These are phyloP conservation scores for Crax fasciolata DNA, from an alignment of 2,797 vertebrate species.

Conservation along the genomic window DNA sequence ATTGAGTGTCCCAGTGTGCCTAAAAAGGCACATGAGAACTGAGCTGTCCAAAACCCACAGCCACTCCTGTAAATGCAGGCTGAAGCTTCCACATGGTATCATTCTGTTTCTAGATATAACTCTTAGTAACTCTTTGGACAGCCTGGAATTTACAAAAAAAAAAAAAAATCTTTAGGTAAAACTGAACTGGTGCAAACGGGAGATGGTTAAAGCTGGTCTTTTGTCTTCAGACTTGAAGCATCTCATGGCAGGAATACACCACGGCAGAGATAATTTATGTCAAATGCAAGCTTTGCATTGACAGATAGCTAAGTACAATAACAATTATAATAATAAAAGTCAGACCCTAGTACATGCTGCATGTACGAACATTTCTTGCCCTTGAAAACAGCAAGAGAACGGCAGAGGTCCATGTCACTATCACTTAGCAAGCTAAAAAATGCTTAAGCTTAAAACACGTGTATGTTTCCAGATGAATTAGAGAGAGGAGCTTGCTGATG, in stretches of 20 bases:
- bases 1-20: background rate
- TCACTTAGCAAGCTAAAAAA: slow-evolving; percentile 16
- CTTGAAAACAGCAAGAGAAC: slow-evolving; percentile 55
- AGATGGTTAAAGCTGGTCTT: slow-evolving; percentile 46
- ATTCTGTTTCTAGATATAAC: background rate
- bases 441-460: fast-evolving
- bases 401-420: background rate
- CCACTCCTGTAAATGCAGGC: background rate
- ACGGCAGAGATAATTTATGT: slow-evolving; percentile 47
- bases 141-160: too few relatives aligned
- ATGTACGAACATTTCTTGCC: slow-evolving; percentile 16
- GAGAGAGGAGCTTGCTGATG: background rate
- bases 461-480: slow-evolving; percentile 1
- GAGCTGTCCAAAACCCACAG: background rate
- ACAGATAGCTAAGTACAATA: slow-evolving; percentile 65
- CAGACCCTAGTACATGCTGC: slow-evolving; percentile 13
- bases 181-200: slow-evolving; percentile 8
- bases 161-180: background rate
- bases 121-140: background rate
- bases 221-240: background rate
- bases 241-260: background rate
- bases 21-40: background rate
- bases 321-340: slow-evolving; percentile 72
- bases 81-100: background rate
- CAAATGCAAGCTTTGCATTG: slow-evolving; percentile 54